A percentile compares a stretch with the other conserved stretches of the same genome.
These are phyloP conservation scores for Egretta garzetta DNA, from an alignment of 2,113 vertebrate species.

Conservation along the genomic window DNA sequence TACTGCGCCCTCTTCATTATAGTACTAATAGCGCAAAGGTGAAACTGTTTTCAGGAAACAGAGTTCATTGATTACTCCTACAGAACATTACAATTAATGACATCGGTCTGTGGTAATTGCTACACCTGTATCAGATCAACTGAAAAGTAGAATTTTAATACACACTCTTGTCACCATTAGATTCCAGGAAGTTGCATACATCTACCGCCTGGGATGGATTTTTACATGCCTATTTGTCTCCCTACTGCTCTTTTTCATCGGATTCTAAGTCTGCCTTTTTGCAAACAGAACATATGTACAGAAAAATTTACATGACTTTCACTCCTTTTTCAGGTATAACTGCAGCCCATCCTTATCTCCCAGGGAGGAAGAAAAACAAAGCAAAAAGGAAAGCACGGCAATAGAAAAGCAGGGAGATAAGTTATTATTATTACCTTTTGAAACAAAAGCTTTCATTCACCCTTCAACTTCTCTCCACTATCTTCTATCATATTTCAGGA, in stretches of 20 bases:
- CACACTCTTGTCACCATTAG: not conserved
- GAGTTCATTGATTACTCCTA: slow-evolving; percentile 22
- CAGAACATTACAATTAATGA: slow-evolving; percentile 47
- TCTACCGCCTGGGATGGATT: not conserved
- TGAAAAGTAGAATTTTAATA: slow-evolving; percentile 15
- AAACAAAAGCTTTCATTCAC: slow-evolving; percentile 60
- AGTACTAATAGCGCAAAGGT: slow-evolving; percentile 9
- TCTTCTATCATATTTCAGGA: slow-evolving; percentile 53
- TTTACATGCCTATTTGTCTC: not conserved
- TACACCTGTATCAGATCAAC: not conserved
- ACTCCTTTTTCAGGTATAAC: slow-evolving; percentile 14
- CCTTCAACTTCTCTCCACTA: slow-evolving; percentile 16
- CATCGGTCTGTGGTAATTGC: not conserved
- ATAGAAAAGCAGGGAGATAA: not conserved
- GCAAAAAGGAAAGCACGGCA: not conserved
- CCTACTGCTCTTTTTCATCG: not conserved
- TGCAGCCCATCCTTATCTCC: not conserved
- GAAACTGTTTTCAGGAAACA: slow-evolving; percentile 34
- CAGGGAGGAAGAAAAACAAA: not conserved
- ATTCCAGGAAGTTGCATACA: not conserved
- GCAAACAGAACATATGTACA: not conserved
- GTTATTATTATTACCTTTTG: slow-evolving; percentile 52
- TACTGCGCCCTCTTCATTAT: not conserved
- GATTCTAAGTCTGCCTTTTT: not conserved
- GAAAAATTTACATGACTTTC: not conserved